phyloP scores from a whole-genome alignment of 2,888 invertebrate species.

The Ennomos erosarius region DNA sequence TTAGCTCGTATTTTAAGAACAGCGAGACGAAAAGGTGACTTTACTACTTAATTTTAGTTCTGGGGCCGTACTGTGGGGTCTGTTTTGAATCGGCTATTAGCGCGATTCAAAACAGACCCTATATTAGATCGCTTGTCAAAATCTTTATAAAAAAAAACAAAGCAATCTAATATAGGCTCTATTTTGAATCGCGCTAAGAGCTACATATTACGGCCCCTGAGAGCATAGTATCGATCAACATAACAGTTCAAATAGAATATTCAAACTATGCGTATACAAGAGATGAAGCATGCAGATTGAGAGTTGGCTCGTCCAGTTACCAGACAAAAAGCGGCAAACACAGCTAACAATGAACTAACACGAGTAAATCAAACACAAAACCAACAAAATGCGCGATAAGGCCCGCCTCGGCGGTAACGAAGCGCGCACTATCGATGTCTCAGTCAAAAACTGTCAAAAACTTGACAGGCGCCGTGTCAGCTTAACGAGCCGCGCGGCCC shows the following conservation, averaged over 20 bases:
- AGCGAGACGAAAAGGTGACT: background rate
- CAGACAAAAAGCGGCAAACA: slow-evolving; percentile 59
- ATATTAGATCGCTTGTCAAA: no score
- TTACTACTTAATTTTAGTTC: background rate
- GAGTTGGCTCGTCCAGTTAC: slow-evolving; percentile 40
- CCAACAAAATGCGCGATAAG: slow-evolving; percentile 62
- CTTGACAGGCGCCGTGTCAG: slow-evolving; percentile 81
- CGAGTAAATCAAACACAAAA: slow-evolving; percentile 76
- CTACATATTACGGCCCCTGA: no score
- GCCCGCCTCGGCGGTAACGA: slow-evolving; percentile 79
- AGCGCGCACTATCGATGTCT: slow-evolving; percentile 82
- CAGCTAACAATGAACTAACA: slow-evolving; percentile 75
- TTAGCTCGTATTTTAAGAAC: background rate
- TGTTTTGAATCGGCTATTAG: no score
- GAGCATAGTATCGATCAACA: slow-evolving; percentile 24
- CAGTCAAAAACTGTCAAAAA: slow-evolving; percentile 84
- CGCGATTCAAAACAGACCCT: no score
- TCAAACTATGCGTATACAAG: slow-evolving; percentile 29
- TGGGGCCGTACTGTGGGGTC: no score
- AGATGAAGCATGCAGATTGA: slow-evolving; percentile 49
- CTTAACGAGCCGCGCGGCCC: slow-evolving; percentile 76
- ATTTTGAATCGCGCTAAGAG: no score
- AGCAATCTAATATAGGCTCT: no score
- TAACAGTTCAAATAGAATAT: slow-evolving; percentile 25
- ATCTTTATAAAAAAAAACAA: no score